These are phyloP conservation scores for Phymastichus coffea DNA, from an alignment of 1,140 invertebrate species.

Conservation along the genomic window DNA sequence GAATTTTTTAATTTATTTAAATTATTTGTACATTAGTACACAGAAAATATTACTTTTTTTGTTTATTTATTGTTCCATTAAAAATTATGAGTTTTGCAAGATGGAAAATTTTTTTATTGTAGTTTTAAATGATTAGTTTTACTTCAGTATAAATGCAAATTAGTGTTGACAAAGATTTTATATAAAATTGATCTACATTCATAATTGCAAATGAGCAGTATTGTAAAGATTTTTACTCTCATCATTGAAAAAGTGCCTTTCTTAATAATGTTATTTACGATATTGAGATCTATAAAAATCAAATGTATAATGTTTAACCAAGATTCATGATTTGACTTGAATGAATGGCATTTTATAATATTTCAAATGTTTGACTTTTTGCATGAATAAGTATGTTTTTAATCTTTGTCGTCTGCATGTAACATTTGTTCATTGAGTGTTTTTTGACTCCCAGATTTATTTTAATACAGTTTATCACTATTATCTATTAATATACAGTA, in stretches of 20 bases:
- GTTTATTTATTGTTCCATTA: background rate
- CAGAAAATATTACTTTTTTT: background rate
- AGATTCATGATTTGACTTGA: background rate
- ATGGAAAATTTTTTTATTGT: slow-evolving; percentile 2
- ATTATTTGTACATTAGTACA: background rate
- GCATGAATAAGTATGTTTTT: no score
- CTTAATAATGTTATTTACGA: no score
- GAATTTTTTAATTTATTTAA: background rate
- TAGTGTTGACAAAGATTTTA: background rate
- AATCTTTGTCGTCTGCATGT: no score
- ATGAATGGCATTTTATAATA: background rate
- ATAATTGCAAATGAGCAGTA: background rate
- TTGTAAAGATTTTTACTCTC: slow-evolving; percentile 15
- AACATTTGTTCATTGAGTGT: background rate
- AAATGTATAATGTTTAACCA: no score
- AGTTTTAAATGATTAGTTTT: background rate
- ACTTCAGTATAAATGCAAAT: background rate
- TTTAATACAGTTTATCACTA: no score
- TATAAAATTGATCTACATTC: background rate
- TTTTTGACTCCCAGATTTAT: slow-evolving; percentile 1
- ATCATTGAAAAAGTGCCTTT: slow-evolving; percentile 7
- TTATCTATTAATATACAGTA: no score
- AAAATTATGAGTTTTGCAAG: slow-evolving; percentile 14
- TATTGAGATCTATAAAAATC: no score
- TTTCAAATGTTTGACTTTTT: background rate